Conservation (phyloP, 1,140 invertebrate species). For the Megathymus violae region DNA sequence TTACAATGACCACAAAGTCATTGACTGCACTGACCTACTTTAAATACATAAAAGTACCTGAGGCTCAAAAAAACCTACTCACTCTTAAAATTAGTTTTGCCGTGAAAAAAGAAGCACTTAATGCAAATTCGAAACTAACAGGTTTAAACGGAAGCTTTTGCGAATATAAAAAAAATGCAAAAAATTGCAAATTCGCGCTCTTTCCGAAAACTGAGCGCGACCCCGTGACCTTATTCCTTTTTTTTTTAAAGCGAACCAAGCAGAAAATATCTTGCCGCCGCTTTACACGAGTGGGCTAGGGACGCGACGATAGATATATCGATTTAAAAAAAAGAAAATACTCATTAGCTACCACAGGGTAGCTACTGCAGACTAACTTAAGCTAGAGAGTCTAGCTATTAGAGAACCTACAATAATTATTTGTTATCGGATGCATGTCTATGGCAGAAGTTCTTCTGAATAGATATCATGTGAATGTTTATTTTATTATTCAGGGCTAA, state of each 20-base stretch:
- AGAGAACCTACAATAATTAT: too few species aligned
- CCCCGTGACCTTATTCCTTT: constrained; percentile 61
- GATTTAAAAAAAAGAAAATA: too few species aligned
- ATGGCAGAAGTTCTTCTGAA: too few species aligned
- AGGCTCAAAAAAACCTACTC: neutral
- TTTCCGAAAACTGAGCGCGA: constrained; percentile 59
- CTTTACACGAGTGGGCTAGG: constrained; percentile 38
- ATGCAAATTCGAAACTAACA: constrained; percentile 25
- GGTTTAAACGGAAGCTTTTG: constrained; percentile 15
- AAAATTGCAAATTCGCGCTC: constrained; percentile 46
- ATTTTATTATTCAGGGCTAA: too few species aligned
- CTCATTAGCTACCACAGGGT: too few species aligned
- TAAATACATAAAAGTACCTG: neutral
- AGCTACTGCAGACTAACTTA: too few species aligned
- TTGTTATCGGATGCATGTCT: too few species aligned
- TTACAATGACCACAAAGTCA: too few species aligned
- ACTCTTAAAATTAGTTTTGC: constrained; percentile 3
- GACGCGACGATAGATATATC: neutral
- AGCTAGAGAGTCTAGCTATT: too few species aligned
- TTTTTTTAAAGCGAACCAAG: constrained; percentile 56
- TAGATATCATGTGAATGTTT: too few species aligned
- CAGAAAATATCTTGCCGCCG: constrained; percentile 49
- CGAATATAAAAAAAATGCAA: constrained; percentile 15
- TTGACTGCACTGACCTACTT: neutral
- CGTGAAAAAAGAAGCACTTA: constrained; percentile 13